These are phyloP conservation scores for Pseudococcus jackbeardsleyi DNA, from an alignment of 2,888 invertebrate species.

Conservation along the genomic window DNA sequence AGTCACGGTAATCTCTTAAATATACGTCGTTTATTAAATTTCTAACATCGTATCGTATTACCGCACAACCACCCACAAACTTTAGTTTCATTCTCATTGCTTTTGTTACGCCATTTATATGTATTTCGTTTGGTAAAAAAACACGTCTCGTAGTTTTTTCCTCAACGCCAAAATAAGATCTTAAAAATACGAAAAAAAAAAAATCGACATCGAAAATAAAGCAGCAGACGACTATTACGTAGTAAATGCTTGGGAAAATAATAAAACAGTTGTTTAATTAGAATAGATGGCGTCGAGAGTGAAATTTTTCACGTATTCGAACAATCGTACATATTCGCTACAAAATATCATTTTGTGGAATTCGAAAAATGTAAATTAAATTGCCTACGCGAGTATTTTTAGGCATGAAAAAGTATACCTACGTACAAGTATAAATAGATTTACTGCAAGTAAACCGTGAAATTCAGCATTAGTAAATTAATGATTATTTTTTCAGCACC, in stretches of 20 bases:
- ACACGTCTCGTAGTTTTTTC: not conserved
- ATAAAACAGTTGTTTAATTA: not conserved
- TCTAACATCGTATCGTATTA: not conserved
- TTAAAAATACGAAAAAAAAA: not conserved
- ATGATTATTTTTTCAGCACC: no score
- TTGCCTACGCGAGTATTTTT: not conserved
- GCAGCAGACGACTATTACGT: not conserved
- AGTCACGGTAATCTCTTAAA: slow-evolving; percentile 18
- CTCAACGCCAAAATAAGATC: not conserved
- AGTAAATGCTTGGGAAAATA: not conserved
- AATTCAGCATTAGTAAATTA: not conserved
- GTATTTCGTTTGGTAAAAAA: not conserved
- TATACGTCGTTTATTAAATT: not conserved
- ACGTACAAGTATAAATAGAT: not conserved
- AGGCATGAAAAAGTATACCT: not conserved
- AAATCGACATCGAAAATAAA: not conserved
- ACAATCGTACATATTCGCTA: slow-evolving; percentile 1
- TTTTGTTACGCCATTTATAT: not conserved
- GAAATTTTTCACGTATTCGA: not conserved
- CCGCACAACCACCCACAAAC: not conserved
- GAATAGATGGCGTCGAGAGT: not conserved
- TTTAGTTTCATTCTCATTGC: not conserved
- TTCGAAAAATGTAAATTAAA: slow-evolving; percentile 9
- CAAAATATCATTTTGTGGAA: not conserved
- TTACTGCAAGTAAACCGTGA: not conserved